Evolutionary conservation across 2,888 invertebrate genomes (phyloP).

Genomic region (Lasioglossum marginatum): DNA sequence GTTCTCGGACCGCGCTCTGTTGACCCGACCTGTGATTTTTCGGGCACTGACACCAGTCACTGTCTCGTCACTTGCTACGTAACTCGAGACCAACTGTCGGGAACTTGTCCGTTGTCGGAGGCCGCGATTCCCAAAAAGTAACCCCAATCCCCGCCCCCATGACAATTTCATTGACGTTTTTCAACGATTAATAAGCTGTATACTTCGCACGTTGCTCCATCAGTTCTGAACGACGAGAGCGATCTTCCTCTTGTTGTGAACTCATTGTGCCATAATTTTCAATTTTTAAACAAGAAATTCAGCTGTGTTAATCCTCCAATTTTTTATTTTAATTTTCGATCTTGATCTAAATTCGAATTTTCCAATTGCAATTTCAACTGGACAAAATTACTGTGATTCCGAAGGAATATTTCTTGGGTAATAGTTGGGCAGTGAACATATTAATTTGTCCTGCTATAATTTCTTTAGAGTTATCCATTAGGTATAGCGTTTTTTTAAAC

Average conservation of each 20-base stretch:
- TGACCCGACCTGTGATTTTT: conserved; percentile 5
- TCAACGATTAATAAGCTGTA: background rate
- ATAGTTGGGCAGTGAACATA: too few species aligned
- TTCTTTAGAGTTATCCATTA: too few species aligned
- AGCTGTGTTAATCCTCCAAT: too few species aligned
- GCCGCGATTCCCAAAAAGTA: background rate
- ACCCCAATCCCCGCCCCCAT: background rate
- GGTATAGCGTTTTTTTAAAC: too few species aligned
- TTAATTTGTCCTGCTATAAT: too few species aligned
- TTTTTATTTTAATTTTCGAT: background rate
- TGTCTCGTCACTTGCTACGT: background rate
- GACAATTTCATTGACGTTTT: background rate
- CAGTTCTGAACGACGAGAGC: background rate
- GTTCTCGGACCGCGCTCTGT: conserved; percentile 22
- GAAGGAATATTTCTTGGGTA: too few species aligned
- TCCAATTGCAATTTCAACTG: too few species aligned
- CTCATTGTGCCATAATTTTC: background rate
- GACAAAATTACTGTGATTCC: too few species aligned
- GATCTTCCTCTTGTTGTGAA: too few species aligned
- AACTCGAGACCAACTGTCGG: background rate
- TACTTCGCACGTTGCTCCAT: background rate
- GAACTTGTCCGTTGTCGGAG: background rate
- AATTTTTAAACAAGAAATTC: background rate
- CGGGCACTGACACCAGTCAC: conserved; percentile 2
- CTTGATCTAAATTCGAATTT: too few species aligned